These are phyloP conservation scores for Osmoderma eremita DNA, from an alignment of 2,888 invertebrate species.

Conservation along the genomic window DNA sequence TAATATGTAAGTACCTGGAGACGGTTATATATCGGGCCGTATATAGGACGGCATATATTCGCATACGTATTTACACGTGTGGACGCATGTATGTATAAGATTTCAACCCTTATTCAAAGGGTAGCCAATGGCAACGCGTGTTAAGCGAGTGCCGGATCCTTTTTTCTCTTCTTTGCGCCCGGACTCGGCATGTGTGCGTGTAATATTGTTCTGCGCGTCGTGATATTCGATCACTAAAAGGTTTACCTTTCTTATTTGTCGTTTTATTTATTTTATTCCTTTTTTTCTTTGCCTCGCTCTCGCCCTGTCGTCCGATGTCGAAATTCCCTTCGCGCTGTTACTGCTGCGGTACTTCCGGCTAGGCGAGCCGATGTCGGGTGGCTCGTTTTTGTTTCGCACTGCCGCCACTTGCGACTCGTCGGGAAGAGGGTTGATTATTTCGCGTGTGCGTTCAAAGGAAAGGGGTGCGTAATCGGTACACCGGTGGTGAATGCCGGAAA, in stretches of 20 bases:
- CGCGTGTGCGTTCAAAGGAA: conserved; percentile 28
- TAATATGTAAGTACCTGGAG: conserved; percentile 9
- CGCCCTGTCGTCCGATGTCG: conserved; percentile 28
- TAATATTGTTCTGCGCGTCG: conserved; percentile 36
- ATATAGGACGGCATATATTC: conserved; percentile 17
- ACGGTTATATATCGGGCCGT: conserved; percentile 22
- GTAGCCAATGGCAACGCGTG: conserved; percentile 62
- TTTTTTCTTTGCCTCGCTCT: conserved; percentile 18
- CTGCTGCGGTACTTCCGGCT: conserved; percentile 40
- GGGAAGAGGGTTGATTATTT: conserved; percentile 31
- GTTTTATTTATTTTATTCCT: conserved; percentile 50
- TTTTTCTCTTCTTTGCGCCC: conserved; percentile 37
- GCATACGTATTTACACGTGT: not conserved
- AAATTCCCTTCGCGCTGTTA: conserved; percentile 33
- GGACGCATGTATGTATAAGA: conserved; percentile 53
- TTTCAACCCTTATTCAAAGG: conserved; percentile 59
- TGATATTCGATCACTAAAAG: conserved; percentile 56
- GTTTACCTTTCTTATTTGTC: conserved; percentile 55
- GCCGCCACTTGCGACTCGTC: conserved; percentile 1
- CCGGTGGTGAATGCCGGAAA: conserved; percentile 19
- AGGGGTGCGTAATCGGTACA: conserved; percentile 23
- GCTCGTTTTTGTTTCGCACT: conserved; percentile 19
- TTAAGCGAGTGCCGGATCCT: conserved; percentile 50
- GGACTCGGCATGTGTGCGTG: conserved; percentile 20
- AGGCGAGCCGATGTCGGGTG: conserved; percentile 7